Evolutionary conservation across 1,140 invertebrate genomes (phyloP), one percentile per base, ranked within the genome.

Genomic region (Papilio glaucus): DNA sequence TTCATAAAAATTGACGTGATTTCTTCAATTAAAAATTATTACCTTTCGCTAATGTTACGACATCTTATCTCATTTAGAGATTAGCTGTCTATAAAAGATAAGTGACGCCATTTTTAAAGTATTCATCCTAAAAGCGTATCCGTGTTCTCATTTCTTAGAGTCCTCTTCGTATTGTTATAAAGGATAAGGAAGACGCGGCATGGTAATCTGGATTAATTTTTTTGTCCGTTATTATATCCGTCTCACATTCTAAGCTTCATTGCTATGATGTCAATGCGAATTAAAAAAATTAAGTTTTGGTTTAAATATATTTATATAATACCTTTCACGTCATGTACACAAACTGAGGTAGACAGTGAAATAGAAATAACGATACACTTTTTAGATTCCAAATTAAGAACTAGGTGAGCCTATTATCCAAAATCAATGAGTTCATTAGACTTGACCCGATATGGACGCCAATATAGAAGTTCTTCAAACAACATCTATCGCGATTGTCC

Each of bases 111-210:
- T 69, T 69, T 69, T 69, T 69, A 49, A 69, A 53, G 41, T 53
- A 69, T 69, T 69, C 67, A 69, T 69, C 42, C 45, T 69, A 69
- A 69, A 69, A 69, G 67, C 67, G 42, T 69, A 69, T 53, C 67
- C 67, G 45, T 69, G 67, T 69, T 69, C 67, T 69, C 67, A 69
- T 69, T 69, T 53, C 45, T 69, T 69, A 53, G 24, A 69, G 45
- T 33, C 45, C 67, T 69, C 67, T 53, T 69, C 6, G 45, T 53
- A 69, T 69, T 69, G 67, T 69, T 69, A 69, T 53, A 69, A 69
- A 37, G 67, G 67, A 69, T 69, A 69, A 69, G 67, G 42, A 33
- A 69, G 67, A 38, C 13, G 63, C 63, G 41, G 63, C 41, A 18
- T 69, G 45, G 53, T 69, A 69, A 69, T 69, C 67, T 69, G 41